phyloP scores from a whole-genome alignment of 2,888 invertebrate species.

The Sthenelais limicola region DNA sequence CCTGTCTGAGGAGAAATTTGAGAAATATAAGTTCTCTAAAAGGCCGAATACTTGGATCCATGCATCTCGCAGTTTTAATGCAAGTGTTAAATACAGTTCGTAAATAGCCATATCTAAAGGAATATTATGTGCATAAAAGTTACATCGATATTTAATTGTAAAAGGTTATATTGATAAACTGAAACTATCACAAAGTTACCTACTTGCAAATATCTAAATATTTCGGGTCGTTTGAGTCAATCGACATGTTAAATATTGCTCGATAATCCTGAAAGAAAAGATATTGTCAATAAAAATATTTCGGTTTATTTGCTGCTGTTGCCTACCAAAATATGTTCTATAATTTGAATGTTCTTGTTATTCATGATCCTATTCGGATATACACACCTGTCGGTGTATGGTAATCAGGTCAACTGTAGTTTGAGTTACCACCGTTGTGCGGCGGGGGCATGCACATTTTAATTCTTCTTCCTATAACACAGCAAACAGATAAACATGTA shows the following conservation, averaged over 20 bases:
- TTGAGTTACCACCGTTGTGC: conserved; percentile 62
- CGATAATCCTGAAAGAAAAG: conserved; percentile 61
- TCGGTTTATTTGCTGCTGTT: background rate
- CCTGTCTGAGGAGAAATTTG: conserved; percentile 55
- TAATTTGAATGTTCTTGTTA: background rate
- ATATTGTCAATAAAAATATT: background rate
- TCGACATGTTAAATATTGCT: conserved; percentile 64
- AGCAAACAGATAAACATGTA: background rate
- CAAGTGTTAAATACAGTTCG: too few relatives aligned
- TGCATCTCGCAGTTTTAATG: too few relatives aligned
- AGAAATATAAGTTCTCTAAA: too few relatives aligned
- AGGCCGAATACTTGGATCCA: too few relatives aligned
- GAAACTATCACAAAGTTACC: conserved; percentile 43
- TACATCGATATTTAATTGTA: background rate
- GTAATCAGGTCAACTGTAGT: conserved; percentile 63
- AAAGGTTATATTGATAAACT: background rate
- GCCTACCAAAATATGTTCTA: background rate
- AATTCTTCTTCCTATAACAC: conserved; percentile 61
- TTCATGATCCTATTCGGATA: background rate
- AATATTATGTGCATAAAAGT: background rate
- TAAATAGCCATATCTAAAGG: background rate
- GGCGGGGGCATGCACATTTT: conserved; percentile 60
- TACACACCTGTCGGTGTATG: conserved; percentile 65
- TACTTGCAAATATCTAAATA: conserved; percentile 67
- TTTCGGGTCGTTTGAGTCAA: conserved; percentile 60